Conservation (phyloP, 2,797 vertebrate genomes). For the Xenops minutus region DNA sequence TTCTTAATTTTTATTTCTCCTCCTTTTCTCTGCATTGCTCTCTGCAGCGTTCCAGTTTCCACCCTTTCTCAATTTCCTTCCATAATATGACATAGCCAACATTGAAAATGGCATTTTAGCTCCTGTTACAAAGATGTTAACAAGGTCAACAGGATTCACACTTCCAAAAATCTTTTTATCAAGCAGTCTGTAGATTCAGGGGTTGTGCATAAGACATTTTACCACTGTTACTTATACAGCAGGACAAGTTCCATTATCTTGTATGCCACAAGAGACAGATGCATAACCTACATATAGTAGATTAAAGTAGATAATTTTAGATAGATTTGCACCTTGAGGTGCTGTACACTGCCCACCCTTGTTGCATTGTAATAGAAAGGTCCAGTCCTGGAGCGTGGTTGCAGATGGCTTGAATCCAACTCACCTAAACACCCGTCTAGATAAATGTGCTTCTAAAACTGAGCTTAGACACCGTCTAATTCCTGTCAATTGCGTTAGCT, state of each 20-base stretch:
- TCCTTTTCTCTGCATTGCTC: neutral
- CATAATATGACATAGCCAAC: neutral
- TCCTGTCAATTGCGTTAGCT: neutral
- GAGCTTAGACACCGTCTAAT: neutral
- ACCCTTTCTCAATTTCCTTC: neutral
- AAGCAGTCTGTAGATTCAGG: neutral
- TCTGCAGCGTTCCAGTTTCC: neutral
- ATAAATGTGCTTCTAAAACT: neutral
- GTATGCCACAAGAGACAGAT: neutral
- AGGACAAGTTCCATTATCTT: neutral
- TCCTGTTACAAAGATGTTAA: neutral
- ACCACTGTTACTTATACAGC: fast-evolving
- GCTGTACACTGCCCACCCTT: neutral
- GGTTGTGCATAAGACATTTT: neutral
- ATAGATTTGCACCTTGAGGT: neutral
- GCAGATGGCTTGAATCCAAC: neutral
- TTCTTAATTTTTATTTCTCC: neutral
- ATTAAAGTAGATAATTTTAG: neutral
- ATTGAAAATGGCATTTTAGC: neutral
- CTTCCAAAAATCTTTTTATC: neutral
- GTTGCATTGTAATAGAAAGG: neutral
- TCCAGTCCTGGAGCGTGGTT: neutral
- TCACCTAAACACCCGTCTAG: neutral
- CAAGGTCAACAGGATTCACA: neutral
- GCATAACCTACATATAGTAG: neutral